Base-by-base conservation (phyloP, 2,113 vertebrate species). In the Eurystomus gularis region DNA sequence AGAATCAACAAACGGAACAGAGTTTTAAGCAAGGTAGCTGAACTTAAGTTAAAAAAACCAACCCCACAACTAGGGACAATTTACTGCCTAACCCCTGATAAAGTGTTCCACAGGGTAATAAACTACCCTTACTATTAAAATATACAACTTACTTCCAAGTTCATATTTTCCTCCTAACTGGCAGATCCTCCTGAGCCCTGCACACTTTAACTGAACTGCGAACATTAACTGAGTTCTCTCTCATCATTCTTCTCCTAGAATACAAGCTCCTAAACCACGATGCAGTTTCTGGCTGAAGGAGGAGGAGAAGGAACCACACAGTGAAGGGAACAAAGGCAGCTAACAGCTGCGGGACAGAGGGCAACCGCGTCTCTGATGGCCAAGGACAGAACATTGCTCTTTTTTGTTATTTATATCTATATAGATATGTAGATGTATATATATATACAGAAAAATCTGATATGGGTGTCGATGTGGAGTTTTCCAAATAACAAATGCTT, bases 291-390 rank as follows among this genome's bases (percentile, higher is more conserved):
- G 76, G 66, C 82, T 84, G 78, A 37, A 80, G 86, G 19, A 81
- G 68, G n/a, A n/a, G n/a, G n/a, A 39, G 40, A 68, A 23, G 14
- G 71, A 82, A 72, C 42, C 49, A 2, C 20, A 37, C 37, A 35
- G 52, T 51, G 62, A 80, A 31, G 9, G 12, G 69, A 70, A 54
- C 17, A 37, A 42, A 77, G 21, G 58, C 75, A 76, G 68, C 69
- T 12, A 37, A 37, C 48, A 90, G 75, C 75, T 49, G 46, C n/a
- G 31, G 51, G 25, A 35, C 37, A 42, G 51, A 66, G 37, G 52
- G 70, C 54, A 93, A 44, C 54, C 40, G 58, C 11, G 0, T 10
- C 72, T 64, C 70, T 24, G 42, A 79, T 0, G 0, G 48, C n/a
- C 82, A 49, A 42, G 68, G 61, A 66, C 39, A 71, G 64, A 82